Evolutionary conservation across 2,113 vertebrate species (phyloP).

Genomic region (Spilogale gracilis): DNA sequence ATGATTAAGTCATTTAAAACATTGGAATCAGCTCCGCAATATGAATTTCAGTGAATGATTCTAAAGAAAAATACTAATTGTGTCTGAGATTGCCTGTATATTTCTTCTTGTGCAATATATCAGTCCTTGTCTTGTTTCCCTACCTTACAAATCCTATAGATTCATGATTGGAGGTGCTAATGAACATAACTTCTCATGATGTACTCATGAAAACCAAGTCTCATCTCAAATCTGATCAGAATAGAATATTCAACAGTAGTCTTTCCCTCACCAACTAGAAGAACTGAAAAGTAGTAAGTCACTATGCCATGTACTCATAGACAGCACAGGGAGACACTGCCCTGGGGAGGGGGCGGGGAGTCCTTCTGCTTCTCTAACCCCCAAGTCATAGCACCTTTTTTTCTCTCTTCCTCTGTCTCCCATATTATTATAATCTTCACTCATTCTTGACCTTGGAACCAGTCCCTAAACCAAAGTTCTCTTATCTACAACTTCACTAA

Average conservation of each 20-base stretch:
- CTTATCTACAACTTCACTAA: neutral
- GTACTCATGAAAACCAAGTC: neutral
- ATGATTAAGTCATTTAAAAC: conserved; percentile 34
- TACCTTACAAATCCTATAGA: neutral
- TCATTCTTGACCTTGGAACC: neutral
- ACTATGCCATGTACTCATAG: neutral
- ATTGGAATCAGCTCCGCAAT: neutral
- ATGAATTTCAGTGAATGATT: neutral
- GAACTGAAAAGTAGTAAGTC: neutral
- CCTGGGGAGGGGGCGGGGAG: accelerated
- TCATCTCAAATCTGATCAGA: neutral
- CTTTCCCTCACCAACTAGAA: neutral
- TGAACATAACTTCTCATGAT: neutral
- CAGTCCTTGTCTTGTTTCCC: neutral
- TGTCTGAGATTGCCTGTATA: neutral
- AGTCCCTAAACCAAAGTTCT: neutral
- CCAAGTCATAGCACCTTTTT: neutral
- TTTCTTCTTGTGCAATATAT: neutral
- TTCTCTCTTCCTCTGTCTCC: neutral
- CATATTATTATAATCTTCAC: neutral
- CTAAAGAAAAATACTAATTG: neutral
- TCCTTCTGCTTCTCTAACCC: neutral
- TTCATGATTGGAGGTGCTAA: neutral
- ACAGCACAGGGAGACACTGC: neutral
- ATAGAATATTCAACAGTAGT: neutral